These are phyloP conservation scores for Hylia prasina DNA, from an alignment of 2,113 vertebrate species.

Conservation along the genomic window DNA sequence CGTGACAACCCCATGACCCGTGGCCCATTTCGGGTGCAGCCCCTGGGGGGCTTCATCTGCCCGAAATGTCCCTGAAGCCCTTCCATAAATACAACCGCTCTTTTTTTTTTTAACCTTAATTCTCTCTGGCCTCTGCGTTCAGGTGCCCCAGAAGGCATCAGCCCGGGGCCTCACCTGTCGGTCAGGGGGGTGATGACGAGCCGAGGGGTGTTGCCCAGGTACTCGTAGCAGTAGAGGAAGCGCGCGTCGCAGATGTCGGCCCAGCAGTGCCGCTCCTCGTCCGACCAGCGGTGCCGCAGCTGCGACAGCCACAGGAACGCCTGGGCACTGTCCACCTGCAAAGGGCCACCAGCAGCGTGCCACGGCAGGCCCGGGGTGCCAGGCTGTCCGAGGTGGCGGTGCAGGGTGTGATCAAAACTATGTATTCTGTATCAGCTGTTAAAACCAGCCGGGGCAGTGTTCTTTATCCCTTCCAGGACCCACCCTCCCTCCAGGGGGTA, in stretches of 20 bases:
- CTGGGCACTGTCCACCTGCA: conserved; percentile 88
- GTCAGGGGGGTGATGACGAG: conserved; percentile 96
- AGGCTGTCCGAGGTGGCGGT: no score
- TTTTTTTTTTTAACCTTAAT: no score
- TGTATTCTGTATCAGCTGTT: no score
- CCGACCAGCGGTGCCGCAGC: conserved; percentile 89
- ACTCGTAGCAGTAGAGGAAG: conserved; percentile 93
- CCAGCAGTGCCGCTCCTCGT: conserved; percentile 86
- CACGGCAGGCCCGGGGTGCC: rapidly evolving
- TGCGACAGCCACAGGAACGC: conserved; percentile 94
- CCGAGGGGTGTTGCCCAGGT: conserved; percentile 93
- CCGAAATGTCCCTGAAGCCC: neutral
- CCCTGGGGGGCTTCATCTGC: neutral
- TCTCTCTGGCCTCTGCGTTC: neutral
- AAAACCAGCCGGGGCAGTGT: no score
- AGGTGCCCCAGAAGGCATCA: rapidly evolving
- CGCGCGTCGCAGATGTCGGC: conserved; percentile 94
- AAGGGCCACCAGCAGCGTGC: neutral
- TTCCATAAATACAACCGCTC: neutral
- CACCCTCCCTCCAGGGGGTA: no score
- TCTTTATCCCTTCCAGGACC: no score
- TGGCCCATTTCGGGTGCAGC: neutral
- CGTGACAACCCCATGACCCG: neutral
- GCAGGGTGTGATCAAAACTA: no score
- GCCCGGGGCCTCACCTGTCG: conserved; percentile 77